Conservation (phyloP, 2,113 vertebrate genomes). For the Sebastes schlegelii region DNA sequence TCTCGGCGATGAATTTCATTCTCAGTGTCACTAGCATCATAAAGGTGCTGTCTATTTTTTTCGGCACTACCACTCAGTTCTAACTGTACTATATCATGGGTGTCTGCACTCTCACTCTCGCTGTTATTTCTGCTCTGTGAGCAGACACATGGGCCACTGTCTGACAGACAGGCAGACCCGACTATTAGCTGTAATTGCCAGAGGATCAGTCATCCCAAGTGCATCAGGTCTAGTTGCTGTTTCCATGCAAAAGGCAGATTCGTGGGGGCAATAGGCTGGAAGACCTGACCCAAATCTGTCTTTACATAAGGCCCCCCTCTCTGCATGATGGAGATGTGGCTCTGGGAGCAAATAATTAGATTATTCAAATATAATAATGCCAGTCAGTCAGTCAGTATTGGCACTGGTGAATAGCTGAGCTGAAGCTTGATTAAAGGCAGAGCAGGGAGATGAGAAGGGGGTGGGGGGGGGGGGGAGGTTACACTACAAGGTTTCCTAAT, state of each 20-base stretch:
- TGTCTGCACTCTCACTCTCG: slow-evolving; percentile 21
- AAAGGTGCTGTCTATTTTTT: not conserved
- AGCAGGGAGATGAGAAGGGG: slow-evolving; percentile 5
- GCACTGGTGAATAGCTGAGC: slow-evolving; percentile 37
- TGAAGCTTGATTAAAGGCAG: slow-evolving; percentile 54
- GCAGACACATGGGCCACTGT: slow-evolving; percentile 39
- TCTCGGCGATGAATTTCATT: too few relatives aligned
- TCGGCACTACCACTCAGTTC: not conserved
- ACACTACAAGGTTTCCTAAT: slow-evolving; percentile 45
- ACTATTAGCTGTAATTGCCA: slow-evolving; percentile 54
- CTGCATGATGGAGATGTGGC: slow-evolving; percentile 64
- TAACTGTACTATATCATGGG: not conserved
- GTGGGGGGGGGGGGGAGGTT: not conserved
- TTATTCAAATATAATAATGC: slow-evolving; percentile 71
- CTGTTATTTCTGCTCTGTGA: slow-evolving; percentile 32
- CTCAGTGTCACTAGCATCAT: not conserved
- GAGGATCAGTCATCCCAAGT: slow-evolving; percentile 58
- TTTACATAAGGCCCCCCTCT: slow-evolving; percentile 57
- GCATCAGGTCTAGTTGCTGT: slow-evolving; percentile 65
- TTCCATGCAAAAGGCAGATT: slow-evolving; percentile 65
- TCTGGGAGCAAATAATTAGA: slow-evolving; percentile 63
- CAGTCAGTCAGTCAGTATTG: slow-evolving; percentile 40
- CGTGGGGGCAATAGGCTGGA: slow-evolving; percentile 40
- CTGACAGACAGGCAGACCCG: slow-evolving; percentile 25
- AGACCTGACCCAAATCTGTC: slow-evolving; percentile 76